phyloP scores from a whole-genome alignment of 2,888 invertebrate species.

The Colostygia pectinataria region DNA sequence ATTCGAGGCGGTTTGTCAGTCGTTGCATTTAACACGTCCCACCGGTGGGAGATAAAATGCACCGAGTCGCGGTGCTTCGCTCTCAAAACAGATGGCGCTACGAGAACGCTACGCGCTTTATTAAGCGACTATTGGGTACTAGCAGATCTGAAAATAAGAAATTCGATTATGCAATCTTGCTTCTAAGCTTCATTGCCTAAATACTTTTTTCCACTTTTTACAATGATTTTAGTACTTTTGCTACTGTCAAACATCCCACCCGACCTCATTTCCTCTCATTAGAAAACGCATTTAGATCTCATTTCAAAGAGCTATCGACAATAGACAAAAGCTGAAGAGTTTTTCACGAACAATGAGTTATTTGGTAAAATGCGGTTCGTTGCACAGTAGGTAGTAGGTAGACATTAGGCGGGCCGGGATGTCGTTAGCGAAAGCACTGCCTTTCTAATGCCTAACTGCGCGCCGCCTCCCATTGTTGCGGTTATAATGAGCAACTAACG shows the following conservation, averaged over 20 bases:
- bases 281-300: conserved; percentile 21
- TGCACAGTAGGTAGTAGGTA: conserved; percentile 33
- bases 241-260: background rate
- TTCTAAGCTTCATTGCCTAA: too few relatives aligned
- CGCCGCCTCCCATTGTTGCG: conserved; percentile 72
- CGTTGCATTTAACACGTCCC: conserved; percentile 80
- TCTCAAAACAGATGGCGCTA: conserved; percentile 60
- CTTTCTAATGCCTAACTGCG: conserved; percentile 81
- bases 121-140: background rate
- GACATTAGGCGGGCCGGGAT: conserved; percentile 61
- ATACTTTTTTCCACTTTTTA: too few relatives aligned
- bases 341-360: conserved; percentile 64
- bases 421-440: conserved; percentile 76
- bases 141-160: too few relatives aligned
- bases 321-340: conserved; percentile 30
- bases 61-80: conserved; percentile 30
- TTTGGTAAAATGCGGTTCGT: conserved; percentile 66
- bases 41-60: conserved; percentile 54
- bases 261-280: conserved; percentile 20
- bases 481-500: conserved; percentile 78
- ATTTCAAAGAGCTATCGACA: conserved; percentile 23
- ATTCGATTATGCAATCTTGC: too few relatives aligned
- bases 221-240: too few relatives aligned
- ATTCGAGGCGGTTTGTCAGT: conserved; percentile 67
- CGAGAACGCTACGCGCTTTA: conserved; percentile 23